Conservation (phyloP, 2,113 vertebrate genomes). For the Gasterosteus nipponicus region DNA sequence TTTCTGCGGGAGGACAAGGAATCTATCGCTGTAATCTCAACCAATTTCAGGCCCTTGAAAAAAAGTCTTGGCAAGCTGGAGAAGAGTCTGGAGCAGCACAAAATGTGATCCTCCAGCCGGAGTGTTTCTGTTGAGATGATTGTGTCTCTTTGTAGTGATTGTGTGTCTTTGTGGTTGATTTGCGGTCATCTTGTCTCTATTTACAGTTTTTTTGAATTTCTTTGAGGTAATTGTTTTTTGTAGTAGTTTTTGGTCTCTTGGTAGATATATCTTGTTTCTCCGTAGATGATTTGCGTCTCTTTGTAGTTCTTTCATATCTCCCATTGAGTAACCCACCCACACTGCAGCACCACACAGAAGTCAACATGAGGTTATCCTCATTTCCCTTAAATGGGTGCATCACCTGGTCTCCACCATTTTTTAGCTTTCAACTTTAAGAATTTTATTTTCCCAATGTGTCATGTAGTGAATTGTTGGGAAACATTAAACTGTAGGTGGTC, state of each 20-base stretch:
- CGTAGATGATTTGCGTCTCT: not conserved
- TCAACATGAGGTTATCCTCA: not conserved
- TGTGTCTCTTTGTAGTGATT: no score
- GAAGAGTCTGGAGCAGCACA: conserved; percentile 15
- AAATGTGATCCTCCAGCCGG: conserved; percentile 10
- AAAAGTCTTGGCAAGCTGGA: conserved; percentile 21
- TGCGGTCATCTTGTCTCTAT: not conserved
- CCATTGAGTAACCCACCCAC: not conserved
- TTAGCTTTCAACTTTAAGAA: not conserved
- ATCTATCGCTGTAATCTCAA: conserved; percentile 14
- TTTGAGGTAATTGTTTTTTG: not conserved
- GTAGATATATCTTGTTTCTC: not conserved
- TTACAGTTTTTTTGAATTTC: not conserved
- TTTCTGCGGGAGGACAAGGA: not conserved
- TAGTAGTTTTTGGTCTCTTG: not conserved
- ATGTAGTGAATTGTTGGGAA: not conserved
- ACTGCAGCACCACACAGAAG: not conserved
- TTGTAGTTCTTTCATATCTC: not conserved
- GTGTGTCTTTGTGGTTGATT: no score
- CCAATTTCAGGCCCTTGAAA: conserved; percentile 11
- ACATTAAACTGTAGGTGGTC: not conserved
- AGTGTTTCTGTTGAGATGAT: no score
- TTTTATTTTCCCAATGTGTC: not conserved
- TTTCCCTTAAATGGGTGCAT: not conserved
- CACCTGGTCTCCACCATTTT: not conserved